Base-by-base conservation (phyloP, 2,113 vertebrate species). In the Odontophorus gujanensis region DNA sequence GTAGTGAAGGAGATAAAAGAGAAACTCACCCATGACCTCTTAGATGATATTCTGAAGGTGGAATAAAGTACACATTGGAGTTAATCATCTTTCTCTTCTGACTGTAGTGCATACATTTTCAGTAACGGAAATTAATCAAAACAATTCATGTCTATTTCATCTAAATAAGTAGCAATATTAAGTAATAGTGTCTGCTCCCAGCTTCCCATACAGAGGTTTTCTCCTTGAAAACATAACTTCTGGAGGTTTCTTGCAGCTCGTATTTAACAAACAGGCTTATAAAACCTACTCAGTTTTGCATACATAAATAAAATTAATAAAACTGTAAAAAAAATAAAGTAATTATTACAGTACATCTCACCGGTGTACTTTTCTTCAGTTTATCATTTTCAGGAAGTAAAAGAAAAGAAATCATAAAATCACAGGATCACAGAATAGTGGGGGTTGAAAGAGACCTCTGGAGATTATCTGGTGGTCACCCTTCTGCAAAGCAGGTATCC, bases 31-130 rank as follows among this genome's bases (percentile, higher is more conserved):
- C 11, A 9, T 55, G 6, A 4, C 32, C 13, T 30, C 6, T 61
- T 48, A 71, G 90, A 13, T 3, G 9, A 3, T 51, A 9, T 38
- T n/a, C 13, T 69, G 22, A 68, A 16, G 2, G 25, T 51, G 16
- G 3, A 8, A 22, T 43, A 48, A 34, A 25, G 22, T n/a, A 11
- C 8, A 28, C n/a, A 48, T 18, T 62, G 24, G 15, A 81, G 18
- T 8, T 2, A 1, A 2, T 62, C 1, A 0, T 51, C 2, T 73
- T 18, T 48, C 8, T 43, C 11, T 68, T 8, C 11, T 50, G 42
- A 28, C 8, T 85, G 8, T 1, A 66, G 3, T 21, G 10, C 32
- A 25, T 59, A 21, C 15, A 6, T 38, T 11, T 79, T 79, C 21
- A 59, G 14, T 5, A 16, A 1, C 13, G 74, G 42, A 81, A 89